These are phyloP conservation scores for Sterrhoptilus dennistouni DNA, from an alignment of 2,113 vertebrate genomes.

Conservation along the genomic window DNA sequence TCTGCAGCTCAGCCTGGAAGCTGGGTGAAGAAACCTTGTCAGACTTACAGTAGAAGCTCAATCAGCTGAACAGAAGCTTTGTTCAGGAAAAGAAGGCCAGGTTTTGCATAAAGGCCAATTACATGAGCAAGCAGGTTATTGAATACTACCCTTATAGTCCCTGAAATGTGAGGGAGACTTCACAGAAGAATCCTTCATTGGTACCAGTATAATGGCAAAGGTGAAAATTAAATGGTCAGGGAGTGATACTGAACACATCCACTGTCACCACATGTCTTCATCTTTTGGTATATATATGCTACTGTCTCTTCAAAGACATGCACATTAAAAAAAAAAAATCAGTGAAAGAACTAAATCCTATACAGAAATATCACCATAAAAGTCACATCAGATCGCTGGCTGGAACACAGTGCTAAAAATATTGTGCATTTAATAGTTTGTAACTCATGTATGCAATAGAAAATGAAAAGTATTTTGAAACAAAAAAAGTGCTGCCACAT, in stretches of 20 bases:
- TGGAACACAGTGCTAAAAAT: neutral
- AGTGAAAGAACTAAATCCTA: neutral
- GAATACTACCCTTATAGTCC: neutral
- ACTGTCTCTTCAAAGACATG: neutral
- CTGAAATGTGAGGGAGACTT: neutral
- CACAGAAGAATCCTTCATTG: neutral
- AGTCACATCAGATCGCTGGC: neutral
- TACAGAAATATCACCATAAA: neutral
- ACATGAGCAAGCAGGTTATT: neutral
- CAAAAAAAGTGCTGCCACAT: neutral
- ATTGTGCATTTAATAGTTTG: neutral
- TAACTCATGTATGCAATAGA: neutral
- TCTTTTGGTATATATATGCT: neutral
- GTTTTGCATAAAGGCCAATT: neutral
- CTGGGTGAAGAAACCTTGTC: neutral
- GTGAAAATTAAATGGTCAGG: neutral
- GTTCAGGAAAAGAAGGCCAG: neutral
- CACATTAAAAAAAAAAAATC: neutral
- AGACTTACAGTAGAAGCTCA: neutral
- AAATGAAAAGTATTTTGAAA: slow-evolving; percentile 10
- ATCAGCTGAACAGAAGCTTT: neutral
- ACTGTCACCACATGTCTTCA: neutral
- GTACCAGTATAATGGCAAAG: neutral
- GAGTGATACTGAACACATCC: neutral
- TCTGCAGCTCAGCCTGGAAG: neutral